Base-by-base conservation (phyloP, 2,888 invertebrate species). In the Ectemnius lituratus region DNA sequence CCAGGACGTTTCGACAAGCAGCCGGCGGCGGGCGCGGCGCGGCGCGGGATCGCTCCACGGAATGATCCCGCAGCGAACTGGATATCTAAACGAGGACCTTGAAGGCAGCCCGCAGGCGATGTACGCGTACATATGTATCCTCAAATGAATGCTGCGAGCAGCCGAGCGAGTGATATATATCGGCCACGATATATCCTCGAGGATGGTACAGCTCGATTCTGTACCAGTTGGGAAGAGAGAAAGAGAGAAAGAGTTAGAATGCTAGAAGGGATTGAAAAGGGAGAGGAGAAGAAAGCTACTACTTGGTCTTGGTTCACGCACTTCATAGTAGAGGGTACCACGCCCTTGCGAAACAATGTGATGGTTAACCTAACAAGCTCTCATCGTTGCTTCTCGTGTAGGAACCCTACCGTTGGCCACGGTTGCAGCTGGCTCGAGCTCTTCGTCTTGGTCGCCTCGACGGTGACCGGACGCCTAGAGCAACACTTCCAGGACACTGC, bases 341-440 rank as follows among this genome's bases (percentile, higher is more conserved):
- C 86, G 85, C 85, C 84, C 86, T 81, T 75, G 80, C 71, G 79
- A 84, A 86, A 86, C 86, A 86, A 86, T 86, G 86, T 81, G 82
- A 85, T 87, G 86, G 84, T 86, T 85, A 85, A 84, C 83, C 81
- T 86, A 86, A 86, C 85, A 86, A 86, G 87, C 84, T 84, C 82
- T 82, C 84, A 76, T 82, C 80, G 80, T 65, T 77, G 74, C 70
- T 67, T 65, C 67, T 66, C 68, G 71, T 73, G 68, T 75, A 37
- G 76, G 64, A 64, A 79, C 62, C 75, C 83, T 73, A 75, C 78
- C 74, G 75, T 76, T 74, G 67, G 72, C 69, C 52, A 13, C 75
- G 76, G 78, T 79, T 82, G 76, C 70, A 72, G 70, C 73, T 72
- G 73, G 75, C 73, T 72, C 37, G 71, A 65, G 65, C 57, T 67